phyloP scores from a whole-genome alignment of 2,797 vertebrate species.

The Pseudomugil gertrudae region DNA sequence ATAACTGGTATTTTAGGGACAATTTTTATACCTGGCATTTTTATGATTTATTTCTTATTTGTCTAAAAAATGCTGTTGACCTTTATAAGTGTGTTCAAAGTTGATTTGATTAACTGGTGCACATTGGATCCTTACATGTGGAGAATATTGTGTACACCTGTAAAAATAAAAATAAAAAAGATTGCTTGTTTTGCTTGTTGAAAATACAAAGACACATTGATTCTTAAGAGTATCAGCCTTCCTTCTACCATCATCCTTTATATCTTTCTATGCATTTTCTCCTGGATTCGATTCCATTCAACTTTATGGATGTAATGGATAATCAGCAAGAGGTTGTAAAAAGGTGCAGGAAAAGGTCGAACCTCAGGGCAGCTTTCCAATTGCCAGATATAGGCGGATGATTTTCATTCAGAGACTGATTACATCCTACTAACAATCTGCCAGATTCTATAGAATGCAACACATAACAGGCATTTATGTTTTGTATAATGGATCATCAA shows the following conservation, averaged over 20 bases:
- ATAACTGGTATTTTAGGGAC: neutral
- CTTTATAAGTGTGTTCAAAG: slow-evolving; percentile 22
- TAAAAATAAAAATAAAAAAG: slow-evolving; percentile 13
- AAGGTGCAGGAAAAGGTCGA: neutral
- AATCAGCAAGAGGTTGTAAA: slow-evolving; percentile 59
- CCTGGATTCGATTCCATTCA: no score
- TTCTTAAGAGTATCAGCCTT: slow-evolving; percentile 60
- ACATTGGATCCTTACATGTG: slow-evolving; percentile 2
- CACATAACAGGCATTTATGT: slow-evolving; percentile 14
- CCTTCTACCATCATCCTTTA: slow-evolving; percentile 53
- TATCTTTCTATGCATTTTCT: slow-evolving; percentile 54
- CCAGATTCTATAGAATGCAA: slow-evolving; percentile 13
- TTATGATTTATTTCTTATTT: neutral
- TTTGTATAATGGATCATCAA: neutral
- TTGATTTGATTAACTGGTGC: slow-evolving; percentile 39
- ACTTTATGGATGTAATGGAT: no score
- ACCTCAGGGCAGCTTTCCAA: slow-evolving; percentile 10
- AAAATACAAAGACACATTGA: slow-evolving; percentile 62
- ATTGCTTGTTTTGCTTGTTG: slow-evolving; percentile 9
- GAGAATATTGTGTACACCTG: slow-evolving; percentile 22
- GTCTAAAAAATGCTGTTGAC: neutral
- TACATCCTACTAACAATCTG: slow-evolving; percentile 31
- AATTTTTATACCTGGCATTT: neutral
- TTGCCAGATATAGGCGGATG: slow-evolving; percentile 25
- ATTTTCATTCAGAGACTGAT: slow-evolving; percentile 30